Conservation (phyloP, 2,888 invertebrate species). For the Ceraclea dissimilis region DNA sequence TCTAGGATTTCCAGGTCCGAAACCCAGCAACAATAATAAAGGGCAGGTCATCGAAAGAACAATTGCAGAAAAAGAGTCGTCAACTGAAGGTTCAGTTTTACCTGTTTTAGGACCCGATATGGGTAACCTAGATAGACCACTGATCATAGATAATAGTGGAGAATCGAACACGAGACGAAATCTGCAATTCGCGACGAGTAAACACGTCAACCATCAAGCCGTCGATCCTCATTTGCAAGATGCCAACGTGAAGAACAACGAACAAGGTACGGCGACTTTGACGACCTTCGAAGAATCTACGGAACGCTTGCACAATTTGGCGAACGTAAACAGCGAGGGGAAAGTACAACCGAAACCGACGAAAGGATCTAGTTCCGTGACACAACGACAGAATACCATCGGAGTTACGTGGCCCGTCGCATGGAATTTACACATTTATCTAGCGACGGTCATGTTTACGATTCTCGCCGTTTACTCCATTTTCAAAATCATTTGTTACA, state of each 20-base stretch:
- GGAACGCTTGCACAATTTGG: constrained; percentile 51
- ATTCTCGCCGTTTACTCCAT: constrained; percentile 78
- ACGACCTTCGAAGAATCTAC: constrained; percentile 47
- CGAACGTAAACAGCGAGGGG: constrained; percentile 51
- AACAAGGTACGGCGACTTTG: constrained; percentile 32
- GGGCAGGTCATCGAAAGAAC: constrained; percentile 35
- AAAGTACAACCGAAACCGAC: constrained; percentile 41
- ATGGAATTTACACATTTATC: constrained; percentile 88
- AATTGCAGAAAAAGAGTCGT: constrained; percentile 39
- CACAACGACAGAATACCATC: constrained; percentile 38
- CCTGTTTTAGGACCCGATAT: constrained; percentile 47
- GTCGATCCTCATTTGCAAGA: constrained; percentile 12
- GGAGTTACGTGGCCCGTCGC: constrained; percentile 72
- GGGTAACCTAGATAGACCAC: constrained; percentile 44
- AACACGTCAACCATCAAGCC: constrained; percentile 24
- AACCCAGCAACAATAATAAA: constrained; percentile 42
- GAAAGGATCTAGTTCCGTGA: constrained; percentile 37
- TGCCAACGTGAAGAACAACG: constrained; percentile 14
- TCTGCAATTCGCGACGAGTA: constrained; percentile 43
- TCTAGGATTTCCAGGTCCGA: constrained; percentile 37
- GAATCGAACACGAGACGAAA: constrained; percentile 47
- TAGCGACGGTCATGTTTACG: constrained; percentile 78
- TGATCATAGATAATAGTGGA: constrained; percentile 44
- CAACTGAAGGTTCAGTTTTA: constrained; percentile 44
- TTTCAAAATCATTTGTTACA: constrained; percentile 78